Base-by-base conservation (phyloP, 2,113 vertebrate species). In the Phyllostomus discolor region DNA sequence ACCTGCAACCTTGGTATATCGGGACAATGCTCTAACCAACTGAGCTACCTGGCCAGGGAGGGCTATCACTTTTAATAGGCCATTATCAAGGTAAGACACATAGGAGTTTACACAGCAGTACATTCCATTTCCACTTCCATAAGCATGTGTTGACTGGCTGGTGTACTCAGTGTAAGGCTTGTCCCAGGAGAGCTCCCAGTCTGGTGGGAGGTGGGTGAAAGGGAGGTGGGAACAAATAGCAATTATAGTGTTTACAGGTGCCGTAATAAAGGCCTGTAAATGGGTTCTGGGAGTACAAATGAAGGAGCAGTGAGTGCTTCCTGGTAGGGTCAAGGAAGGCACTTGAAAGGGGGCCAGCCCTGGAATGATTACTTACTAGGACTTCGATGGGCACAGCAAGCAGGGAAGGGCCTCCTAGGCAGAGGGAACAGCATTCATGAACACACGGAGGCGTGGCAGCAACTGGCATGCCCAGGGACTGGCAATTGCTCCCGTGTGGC, bases 191-290 rank as follows among this genome's bases (percentile, higher is more conserved):
- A 91, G 70, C 59, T 89, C 14, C 35, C 38, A 28, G 48, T 82
- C 46, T 82, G 48, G 20, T 35, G 28, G 79, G 70, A 82, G 43
- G 87, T 46, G 38, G 50, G 41, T 67, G 41, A 76, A 86, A 62
- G 84, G 70, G 20, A 16, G n/a, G n/a, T 46, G 79, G 72, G 85
- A 88, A 90, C 88, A 95, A 96, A 85, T 5, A 92, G 50, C 50
- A 88, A 28, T 93, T 87, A 35, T 84, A 84, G 11, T 69, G 54
- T 92, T 96, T 73, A 26, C 48, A 90, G 76, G 78, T 43, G 67
- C 73, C 0, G 0, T 38, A 54, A 94, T 14, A 50, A 31, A 92
- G 69, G 22, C 31, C 7, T 15, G 17, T 28, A 83, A 80, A 92
- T 62, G 81, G 72, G 70, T 81, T 84, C 84, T 88, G 75, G 80